These are phyloP conservation scores for Dasypogon diadema DNA, from an alignment of 2,888 invertebrate species.

Conservation along the genomic window DNA sequence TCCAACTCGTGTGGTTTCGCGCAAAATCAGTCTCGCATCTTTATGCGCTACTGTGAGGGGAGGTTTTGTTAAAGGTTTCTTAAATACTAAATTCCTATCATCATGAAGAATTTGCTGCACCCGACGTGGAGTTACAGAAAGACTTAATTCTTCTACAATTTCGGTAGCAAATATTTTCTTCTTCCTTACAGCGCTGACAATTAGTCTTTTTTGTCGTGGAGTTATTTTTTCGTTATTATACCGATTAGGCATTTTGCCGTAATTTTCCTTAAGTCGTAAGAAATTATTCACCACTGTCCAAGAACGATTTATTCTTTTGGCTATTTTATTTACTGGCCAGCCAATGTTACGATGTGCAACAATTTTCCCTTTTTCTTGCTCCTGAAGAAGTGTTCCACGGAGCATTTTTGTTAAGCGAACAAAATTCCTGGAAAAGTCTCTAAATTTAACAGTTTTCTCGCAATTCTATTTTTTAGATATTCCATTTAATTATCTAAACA, in stretches of 20 bases:
- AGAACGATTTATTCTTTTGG: not conserved
- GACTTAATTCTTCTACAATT: not conserved
- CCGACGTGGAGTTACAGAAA: no score
- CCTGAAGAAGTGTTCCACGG: not conserved
- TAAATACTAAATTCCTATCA: not conserved
- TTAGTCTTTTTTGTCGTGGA: not conserved
- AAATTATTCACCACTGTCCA: not conserved
- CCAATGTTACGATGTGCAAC: not conserved
- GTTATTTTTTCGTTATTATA: not conserved
- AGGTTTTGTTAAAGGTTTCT: no score
- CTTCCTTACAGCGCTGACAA: not conserved
- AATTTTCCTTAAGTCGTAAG: not conserved
- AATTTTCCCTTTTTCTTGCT: not conserved
- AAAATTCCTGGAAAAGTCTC: not conserved
- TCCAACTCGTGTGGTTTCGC: not conserved
- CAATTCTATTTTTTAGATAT: no score
- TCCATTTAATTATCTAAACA: no score
- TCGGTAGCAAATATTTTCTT: not conserved
- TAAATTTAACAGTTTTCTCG: no score
- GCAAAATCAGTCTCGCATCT: no score
- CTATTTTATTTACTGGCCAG: not conserved
- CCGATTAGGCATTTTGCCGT: not conserved
- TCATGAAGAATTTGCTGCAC: not conserved
- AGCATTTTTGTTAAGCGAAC: not conserved
- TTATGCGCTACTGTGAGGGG: no score